phyloP scores from a whole-genome alignment of 2,888 invertebrate species.

The Drosophila lacicola region DNA sequence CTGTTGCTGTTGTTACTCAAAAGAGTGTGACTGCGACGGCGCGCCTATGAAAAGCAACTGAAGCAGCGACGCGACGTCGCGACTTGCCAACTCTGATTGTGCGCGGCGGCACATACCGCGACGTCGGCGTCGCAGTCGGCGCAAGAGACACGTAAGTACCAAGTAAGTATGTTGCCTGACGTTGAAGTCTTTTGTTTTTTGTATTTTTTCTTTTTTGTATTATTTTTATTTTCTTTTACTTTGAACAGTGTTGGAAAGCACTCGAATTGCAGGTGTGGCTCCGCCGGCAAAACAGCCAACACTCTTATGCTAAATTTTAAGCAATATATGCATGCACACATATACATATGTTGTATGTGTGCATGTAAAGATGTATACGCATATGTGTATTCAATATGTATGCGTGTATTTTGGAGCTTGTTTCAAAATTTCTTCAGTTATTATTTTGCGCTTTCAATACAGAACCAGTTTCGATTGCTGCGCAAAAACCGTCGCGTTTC shows the following conservation, averaged over 20 bases:
- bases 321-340: not conserved
- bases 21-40: slow-evolving; percentile 45
- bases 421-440: slow-evolving; percentile 28
- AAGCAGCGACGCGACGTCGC: slow-evolving; percentile 35
- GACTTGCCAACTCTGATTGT: slow-evolving; percentile 38
- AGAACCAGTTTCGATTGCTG: slow-evolving; percentile 52
- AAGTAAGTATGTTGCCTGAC: slow-evolving; percentile 48
- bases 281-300: slow-evolving; percentile 30
- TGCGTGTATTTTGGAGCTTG: slow-evolving; percentile 18
- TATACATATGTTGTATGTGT: not conserved
- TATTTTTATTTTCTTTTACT: slow-evolving; percentile 7
- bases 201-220: slow-evolving; percentile 1
- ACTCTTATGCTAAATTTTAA: slow-evolving; percentile 33
- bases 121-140: slow-evolving; percentile 10
- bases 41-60: slow-evolving; percentile 45
- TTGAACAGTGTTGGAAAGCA: slow-evolving; percentile 41
- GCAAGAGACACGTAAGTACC: slow-evolving; percentile 40
- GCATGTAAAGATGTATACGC: not conserved
- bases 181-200: slow-evolving; percentile 61
- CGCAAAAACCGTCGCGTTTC: slow-evolving; percentile 36
- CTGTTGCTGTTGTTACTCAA: slow-evolving; percentile 4
- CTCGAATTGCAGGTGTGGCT: slow-evolving; percentile 47
- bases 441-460: slow-evolving; percentile 23
- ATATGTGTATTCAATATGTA: not conserved
- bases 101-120: slow-evolving; percentile 10